Evolutionary conservation across 2,113 vertebrate species (phyloP).

Genomic region (Nesospiza acunhae): DNA sequence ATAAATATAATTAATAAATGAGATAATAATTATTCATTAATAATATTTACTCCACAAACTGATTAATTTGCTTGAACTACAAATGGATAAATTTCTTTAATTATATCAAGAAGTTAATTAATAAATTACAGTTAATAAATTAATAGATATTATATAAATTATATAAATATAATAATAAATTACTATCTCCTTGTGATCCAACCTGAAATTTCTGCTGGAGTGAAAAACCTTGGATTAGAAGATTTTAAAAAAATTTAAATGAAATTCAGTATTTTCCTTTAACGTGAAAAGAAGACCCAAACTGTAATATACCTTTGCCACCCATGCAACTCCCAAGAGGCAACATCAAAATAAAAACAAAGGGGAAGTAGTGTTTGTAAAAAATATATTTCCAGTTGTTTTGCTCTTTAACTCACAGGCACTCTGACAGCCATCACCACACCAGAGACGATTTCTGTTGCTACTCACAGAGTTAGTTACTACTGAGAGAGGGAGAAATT

Average conservation of each 20-base stretch:
- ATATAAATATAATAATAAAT: neutral
- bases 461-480: neutral
- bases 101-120: too few relatives aligned
- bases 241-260: neutral
- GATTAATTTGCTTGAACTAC: too few relatives aligned
- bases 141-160: neutral
- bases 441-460: neutral
- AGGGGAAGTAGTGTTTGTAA: neutral
- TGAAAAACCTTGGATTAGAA: neutral
- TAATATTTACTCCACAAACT: too few relatives aligned
- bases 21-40: too few relatives aligned
- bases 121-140: too few relatives aligned
- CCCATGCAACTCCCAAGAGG: neutral
- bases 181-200: neutral
- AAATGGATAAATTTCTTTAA: too few relatives aligned
- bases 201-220: neutral
- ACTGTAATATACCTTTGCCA: neutral
- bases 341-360: neutral
- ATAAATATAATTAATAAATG: neutral
- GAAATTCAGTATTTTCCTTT: neutral
- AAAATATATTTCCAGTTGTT: constrained; percentile 59
- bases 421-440: neutral
- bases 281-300: neutral
- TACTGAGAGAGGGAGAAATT: neutral
- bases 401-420: neutral